Base-by-base conservation (phyloP, 2,888 invertebrate genomes). In the Cordilura impudica region DNA sequence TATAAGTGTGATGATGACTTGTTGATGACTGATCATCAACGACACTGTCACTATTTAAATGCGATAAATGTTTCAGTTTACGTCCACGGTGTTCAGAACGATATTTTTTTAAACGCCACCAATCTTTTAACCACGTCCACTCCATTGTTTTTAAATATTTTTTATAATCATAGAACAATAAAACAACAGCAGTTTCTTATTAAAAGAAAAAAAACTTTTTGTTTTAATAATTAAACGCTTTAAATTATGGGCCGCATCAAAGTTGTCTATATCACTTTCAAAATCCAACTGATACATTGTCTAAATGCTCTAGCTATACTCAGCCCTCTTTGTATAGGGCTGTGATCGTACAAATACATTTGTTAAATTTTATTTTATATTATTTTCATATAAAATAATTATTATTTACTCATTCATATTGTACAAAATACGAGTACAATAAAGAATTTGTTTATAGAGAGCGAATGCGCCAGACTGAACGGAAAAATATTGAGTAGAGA, bases 111-210 rank as follows among this genome's bases (percentile, higher is more conserved):
- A 95, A 91, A 79, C 94, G 92, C 95, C 95, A 95, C 94, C 94
- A 95, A 90, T 95, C 94, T 90, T 94, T 94, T 86, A 94, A 91
- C 94, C 94, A 94, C 85, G 93, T 93, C 94, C 95, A 95, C 91
- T 95, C 95, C 94, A 94, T 94, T 86, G 23, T 66, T 19, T 43
- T 23, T 21, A 21, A 39, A 14, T 39, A 10, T 12, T 39, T 21
- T 54, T 53, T 66, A 16, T 12, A 43, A 45, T 39, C 10, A 18
- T 51, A 47, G n/a, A 29, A 45, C 16, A 21, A 12, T 49, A 29
- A 14, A 47, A 47, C 29, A 66, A 51, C 10, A 66, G 35, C 1
- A 45, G 51, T 21, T 47, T 54, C 0, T 47, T 65, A 19, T 53
- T 63, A 31, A 10, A 18, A 63, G 35, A 43, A 35, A 66, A 8